Evolutionary conservation across 2,888 invertebrate species (phyloP).

Genomic region (Drosophila seclusa): DNA sequence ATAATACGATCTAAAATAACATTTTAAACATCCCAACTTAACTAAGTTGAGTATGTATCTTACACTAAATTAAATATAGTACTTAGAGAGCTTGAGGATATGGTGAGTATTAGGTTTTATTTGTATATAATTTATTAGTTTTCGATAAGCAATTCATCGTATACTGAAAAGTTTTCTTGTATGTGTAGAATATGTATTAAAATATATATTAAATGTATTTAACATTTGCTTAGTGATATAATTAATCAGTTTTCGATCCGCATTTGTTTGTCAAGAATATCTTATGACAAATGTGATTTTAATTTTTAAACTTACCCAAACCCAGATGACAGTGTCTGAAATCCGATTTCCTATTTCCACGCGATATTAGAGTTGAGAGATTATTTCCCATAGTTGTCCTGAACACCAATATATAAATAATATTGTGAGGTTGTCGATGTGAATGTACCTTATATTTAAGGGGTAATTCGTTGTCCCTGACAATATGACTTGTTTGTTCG

Average conservation of each 20-base stretch:
- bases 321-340: not conserved
- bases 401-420: not conserved
- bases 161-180: not conserved
- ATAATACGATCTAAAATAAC: too few species aligned
- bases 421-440: not conserved
- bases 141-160: not conserved
- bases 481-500: constrained; percentile 59
- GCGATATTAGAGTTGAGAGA: not conserved
- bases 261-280: not conserved
- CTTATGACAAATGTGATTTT: not conserved
- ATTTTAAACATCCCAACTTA: not conserved
- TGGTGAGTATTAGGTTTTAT: not conserved
- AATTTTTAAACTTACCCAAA: not conserved
- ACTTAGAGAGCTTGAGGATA: not conserved
- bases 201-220: not conserved
- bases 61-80: not conserved
- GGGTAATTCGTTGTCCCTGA: constrained; percentile 44
- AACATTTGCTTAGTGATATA: not conserved
- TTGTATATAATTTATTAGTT: not conserved
- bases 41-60: not conserved
- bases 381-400: not conserved
- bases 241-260: not conserved
- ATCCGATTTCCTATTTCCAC: not conserved
- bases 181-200: too few species aligned
- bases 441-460: not conserved